Conservation (phyloP, 2,113 vertebrate species). For the Silurus glanis region DNA sequence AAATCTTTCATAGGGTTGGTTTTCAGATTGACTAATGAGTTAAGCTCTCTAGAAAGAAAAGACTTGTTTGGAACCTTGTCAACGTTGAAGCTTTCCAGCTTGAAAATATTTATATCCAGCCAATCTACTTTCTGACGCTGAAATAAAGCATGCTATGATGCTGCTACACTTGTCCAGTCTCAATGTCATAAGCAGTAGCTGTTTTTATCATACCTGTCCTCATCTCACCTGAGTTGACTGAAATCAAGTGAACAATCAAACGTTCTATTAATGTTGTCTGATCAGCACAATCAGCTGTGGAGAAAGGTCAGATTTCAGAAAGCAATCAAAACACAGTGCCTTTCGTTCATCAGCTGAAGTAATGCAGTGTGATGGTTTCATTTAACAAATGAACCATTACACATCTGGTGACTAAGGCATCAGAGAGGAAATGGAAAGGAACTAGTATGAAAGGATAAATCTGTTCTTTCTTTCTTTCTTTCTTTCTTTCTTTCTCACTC, state of each 20-base stretch:
- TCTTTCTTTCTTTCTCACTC: background rate
- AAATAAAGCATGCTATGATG: background rate
- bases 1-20: background rate
- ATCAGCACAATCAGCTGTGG: constrained; percentile 23
- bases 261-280: constrained; percentile 19
- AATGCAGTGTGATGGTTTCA: constrained; percentile 32
- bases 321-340: constrained; percentile 20
- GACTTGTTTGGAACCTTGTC: constrained; percentile 39
- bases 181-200: background rate
- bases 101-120: constrained; percentile 24
- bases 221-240: background rate
- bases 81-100: constrained; percentile 23
- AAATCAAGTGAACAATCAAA: constrained; percentile 21
- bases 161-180: constrained; percentile 13
- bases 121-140: constrained; percentile 3
- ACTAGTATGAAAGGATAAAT: background rate
- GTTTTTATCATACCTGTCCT: background rate
- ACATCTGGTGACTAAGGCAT: background rate
- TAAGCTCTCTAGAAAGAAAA: background rate
- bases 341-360: constrained; percentile 15
- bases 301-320: constrained; percentile 30
- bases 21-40: constrained; percentile 19
- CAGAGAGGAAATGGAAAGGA: background rate
- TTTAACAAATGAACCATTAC: constrained; percentile 30
- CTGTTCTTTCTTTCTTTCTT: background rate